Evolutionary conservation across 2,888 invertebrate genomes (phyloP).

Genomic region (Digitonthophagus gazella): DNA sequence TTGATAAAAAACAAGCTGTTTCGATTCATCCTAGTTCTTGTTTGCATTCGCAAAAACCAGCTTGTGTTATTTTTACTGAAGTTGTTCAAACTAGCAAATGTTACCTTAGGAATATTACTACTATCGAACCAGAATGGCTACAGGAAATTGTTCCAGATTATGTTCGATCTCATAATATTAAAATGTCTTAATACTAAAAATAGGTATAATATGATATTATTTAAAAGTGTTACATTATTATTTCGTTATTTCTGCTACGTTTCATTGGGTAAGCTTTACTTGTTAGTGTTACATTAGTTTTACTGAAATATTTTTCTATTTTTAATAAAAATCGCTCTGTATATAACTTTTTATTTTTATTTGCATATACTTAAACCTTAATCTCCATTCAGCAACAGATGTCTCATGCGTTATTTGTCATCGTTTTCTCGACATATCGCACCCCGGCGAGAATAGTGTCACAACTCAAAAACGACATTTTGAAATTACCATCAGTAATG

Average conservation of each 20-base stretch:
- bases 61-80: slow-evolving; percentile 79
- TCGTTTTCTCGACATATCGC: too few relatives aligned
- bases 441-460: too few relatives aligned
- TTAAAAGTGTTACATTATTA: background rate
- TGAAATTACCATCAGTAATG: too few relatives aligned
- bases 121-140: slow-evolving; percentile 80
- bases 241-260: background rate
- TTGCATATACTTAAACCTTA: too few relatives aligned
- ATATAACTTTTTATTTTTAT: too few relatives aligned
- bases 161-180: slow-evolving; percentile 27
- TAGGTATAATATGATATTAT: slow-evolving; percentile 1
- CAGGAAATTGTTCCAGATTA: slow-evolving; percentile 58
- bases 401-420: too few relatives aligned
- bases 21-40: slow-evolving; percentile 82
- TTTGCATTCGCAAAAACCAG: slow-evolving; percentile 69
- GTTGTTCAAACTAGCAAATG: slow-evolving; percentile 80
- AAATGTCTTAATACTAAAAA: background rate
- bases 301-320: slow-evolving; percentile 1
- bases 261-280: background rate
- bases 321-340: background rate
- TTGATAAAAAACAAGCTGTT: slow-evolving; percentile 65
- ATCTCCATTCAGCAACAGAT: too few relatives aligned
- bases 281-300: slow-evolving; percentile 1
- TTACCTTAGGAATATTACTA: slow-evolving; percentile 76
- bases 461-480: too few relatives aligned